Base-by-base conservation (phyloP, 2,888 invertebrate genomes). In the Adelognathus sp. region DNA sequence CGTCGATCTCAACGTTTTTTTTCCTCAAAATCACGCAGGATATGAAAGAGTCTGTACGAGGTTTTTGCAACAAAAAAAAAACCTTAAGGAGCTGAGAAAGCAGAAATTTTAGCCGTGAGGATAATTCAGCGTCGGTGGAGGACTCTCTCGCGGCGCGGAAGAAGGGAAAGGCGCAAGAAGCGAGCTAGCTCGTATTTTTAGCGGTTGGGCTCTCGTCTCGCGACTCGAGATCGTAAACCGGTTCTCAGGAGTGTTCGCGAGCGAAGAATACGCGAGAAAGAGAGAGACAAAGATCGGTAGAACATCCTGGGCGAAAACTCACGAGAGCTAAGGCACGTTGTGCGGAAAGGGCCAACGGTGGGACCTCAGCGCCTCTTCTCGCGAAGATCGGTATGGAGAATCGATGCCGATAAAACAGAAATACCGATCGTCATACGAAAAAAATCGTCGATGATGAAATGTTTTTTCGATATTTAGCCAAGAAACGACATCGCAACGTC, bases 131-230 rank as follows among this genome's bases (percentile, higher is more conserved):
- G 18, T 46, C 21, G 21, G 24, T 21, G 46, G 24, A 46, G 21
- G n/a, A n/a, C n/a, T n/a, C n/a, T n/a, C n/a, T 21, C 46, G 7
- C 46, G 1, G 0, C n/a, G 21, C 24, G 46, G 24, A 21, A 2
- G 27, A 46, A 63, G 50, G 54, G 27, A 18, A 64, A 36, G 29
- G 18, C 33, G 56, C 11, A 18, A 24, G 52, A 64, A 21, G 16
- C 2, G 21, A 11, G 14, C 27, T 41, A 46, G 56, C 67, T 44
- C 29, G 84, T 83, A 85, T 86, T 85, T 86, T 85, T 82, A 85
- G 85, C 82, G 76, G 77, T 70, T 71, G 76, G 56, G n/a, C n/a
- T n/a, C 29, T 76, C 61, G 61, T 77, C 74, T 73, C 73, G 78
- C 75, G 72, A 41, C 21, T 44, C 18, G 14, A 6, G n/a, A 14